Evolutionary conservation across 2,888 invertebrate genomes (phyloP).

Genomic region (Lepidocyrtinus sp.): DNA sequence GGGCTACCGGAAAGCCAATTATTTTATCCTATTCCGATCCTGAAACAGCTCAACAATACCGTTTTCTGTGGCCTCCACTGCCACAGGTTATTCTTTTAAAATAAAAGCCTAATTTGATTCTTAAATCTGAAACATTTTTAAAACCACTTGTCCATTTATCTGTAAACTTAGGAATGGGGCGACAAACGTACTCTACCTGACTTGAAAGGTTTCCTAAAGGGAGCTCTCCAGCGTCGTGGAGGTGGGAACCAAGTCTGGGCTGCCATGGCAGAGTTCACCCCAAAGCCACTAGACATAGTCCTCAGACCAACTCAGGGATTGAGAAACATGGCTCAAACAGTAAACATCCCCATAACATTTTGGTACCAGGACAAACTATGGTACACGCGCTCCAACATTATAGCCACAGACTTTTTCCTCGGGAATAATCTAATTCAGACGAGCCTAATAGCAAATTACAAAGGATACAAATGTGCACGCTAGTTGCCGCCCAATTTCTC

Average conservation of each 20-base stretch:
- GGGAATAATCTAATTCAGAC: conserved; percentile 66
- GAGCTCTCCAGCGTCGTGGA: conserved; percentile 64
- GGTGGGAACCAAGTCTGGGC: conserved; percentile 71
- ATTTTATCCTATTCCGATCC: conserved; percentile 78
- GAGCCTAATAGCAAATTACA: conserved; percentile 67
- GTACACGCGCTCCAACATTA: conserved; percentile 64
- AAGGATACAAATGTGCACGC: conserved; percentile 65
- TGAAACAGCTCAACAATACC: conserved; percentile 72
- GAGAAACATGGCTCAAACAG: conserved; percentile 73
- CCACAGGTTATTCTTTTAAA: conserved; percentile 76
- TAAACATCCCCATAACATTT: conserved; percentile 71
- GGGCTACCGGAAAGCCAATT: conserved; percentile 75
- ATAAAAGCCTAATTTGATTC: too few species aligned
- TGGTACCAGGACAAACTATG: conserved; percentile 67
- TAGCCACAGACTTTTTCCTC: conserved; percentile 68
- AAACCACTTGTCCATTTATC: too few species aligned
- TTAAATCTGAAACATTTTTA: too few species aligned
- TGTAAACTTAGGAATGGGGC: conserved; percentile 75
- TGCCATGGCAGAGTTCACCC: conserved; percentile 76
- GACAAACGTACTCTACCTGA: conserved; percentile 73
- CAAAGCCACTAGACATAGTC: conserved; percentile 73
- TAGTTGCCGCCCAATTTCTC: too few species aligned
- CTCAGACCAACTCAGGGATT: conserved; percentile 73
- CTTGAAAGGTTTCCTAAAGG: conserved; percentile 70
- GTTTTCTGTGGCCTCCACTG: conserved; percentile 77